phyloP scores from a whole-genome alignment of 2,888 invertebrate genomes.

The Trichopria drosophilae region DNA sequence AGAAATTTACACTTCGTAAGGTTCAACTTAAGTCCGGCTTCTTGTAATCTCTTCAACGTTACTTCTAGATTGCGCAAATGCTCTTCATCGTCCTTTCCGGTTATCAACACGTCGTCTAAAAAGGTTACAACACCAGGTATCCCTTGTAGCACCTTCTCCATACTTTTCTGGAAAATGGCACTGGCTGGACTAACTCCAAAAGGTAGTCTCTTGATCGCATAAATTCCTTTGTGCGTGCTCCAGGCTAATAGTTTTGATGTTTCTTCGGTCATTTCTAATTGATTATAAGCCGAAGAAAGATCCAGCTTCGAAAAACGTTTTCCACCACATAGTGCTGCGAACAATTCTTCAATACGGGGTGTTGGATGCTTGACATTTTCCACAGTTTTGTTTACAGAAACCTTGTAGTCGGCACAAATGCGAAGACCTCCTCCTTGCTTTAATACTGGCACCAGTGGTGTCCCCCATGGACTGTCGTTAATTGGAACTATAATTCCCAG shows the following conservation, averaged over 20 bases:
- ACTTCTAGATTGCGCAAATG: conserved; percentile 38
- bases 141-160: conserved; percentile 43
- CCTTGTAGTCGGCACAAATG: conserved; percentile 38
- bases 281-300: conserved; percentile 45
- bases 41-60: conserved; percentile 37
- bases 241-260: conserved; percentile 39
- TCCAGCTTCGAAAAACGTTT: conserved; percentile 37
- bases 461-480: conserved; percentile 26
- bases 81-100: conserved; percentile 31
- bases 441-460: conserved; percentile 34
- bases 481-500: conserved; percentile 15
- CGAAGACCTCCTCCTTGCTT: conserved; percentile 26
- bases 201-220: conserved; percentile 38
- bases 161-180: no score
- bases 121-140: conserved; percentile 28
- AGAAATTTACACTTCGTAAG: conserved; percentile 44
- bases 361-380: conserved; percentile 39
- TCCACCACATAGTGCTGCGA: conserved; percentile 30
- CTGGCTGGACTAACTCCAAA: conserved; percentile 50
- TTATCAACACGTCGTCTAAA: conserved; percentile 43
- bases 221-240: conserved; percentile 39
- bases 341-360: conserved; percentile 42
- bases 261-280: conserved; percentile 43
- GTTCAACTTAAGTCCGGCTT: conserved; percentile 41
- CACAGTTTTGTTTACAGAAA: conserved; percentile 39